Base-by-base conservation (phyloP, 2,797 vertebrate species). In the Amniataba percoides region DNA sequence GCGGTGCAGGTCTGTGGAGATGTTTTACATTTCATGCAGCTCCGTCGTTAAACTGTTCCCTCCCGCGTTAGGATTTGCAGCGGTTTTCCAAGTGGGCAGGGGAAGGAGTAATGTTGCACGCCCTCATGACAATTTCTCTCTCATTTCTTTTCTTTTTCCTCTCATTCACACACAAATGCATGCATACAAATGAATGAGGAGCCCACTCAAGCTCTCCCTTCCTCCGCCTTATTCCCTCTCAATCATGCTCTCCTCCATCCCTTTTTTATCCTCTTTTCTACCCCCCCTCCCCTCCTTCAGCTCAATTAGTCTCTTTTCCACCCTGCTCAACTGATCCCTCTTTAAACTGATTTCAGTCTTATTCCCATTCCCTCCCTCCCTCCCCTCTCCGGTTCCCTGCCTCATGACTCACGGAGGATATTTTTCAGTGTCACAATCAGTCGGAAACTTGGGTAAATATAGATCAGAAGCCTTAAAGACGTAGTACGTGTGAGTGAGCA, bases 401-500 rank as follows among this genome's bases (percentile, higher is more conserved):
- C 88, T 83, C 84, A 85, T 93, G 92, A 92, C 85, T 92, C 89
- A 86, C 8, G 18, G 42, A 42, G 82, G 83, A 74, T 85, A 75
- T 78, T 83, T 87, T 77, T 86, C 71, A 73, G 72, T 64, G 73
- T 87, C 84, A 92, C 85, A 88, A 89, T 91, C 81, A 78, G 81
- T 82, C 52, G 73, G 81, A 88, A 92, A 90, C 21, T 23, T 71
- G 87, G 82, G 83, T 93, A 93, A 93, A 92, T 93, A 92, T 92
- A 95, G 90, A 90, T 84, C 66, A 72, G 83, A 83, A 74, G 79
- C 75, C 70, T 82, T 88, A 84, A 88, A 89, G 88, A 80, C 48
- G 52, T 71, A 77, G 82, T 92, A 93, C 90, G 93, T 94, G 94
- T 91, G 87, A 87, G 78, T 36, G 78, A 82, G 84, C 92, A 93